phyloP scores from a whole-genome alignment of 2,888 invertebrate species.

The Prosapia bicincta region DNA sequence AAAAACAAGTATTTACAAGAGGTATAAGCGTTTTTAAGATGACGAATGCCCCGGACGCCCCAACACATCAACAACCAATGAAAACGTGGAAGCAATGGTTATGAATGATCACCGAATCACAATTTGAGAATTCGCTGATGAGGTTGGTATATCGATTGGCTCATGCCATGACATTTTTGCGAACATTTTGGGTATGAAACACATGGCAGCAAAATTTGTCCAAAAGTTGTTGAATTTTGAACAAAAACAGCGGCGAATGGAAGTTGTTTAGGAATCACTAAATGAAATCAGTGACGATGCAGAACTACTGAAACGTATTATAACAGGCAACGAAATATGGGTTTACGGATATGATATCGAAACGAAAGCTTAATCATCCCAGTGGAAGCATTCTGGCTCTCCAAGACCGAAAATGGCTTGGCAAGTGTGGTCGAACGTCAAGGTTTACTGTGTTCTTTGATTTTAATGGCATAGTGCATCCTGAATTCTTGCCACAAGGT shows the following conservation, averaged over 20 bases:
- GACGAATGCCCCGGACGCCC: neutral
- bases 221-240: neutral
- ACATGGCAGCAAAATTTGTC: too few relatives aligned
- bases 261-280: neutral
- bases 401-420: neutral
- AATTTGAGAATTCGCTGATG: neutral
- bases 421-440: constrained; percentile 16
- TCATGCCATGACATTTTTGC: neutral
- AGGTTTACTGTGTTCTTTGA: constrained; percentile 28
- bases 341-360: neutral
- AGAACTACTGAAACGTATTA: neutral
- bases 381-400: constrained; percentile 20
- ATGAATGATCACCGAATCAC: neutral
- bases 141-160: neutral
- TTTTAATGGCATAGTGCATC: constrained; percentile 34
- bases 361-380: neutral
- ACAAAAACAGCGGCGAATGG: neutral
- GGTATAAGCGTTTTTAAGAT: neutral
- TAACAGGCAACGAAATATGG: neutral
- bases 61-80: neutral
- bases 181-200: too few relatives aligned
- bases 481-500: constrained; percentile 21
- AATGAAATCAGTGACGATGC: neutral
- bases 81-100: neutral
- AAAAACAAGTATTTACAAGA: neutral